A percentile compares a stretch with the other conserved stretches of the same genome.
Evolutionary conservation across 1,140 invertebrate species (phyloP).

Genomic region (Linepithema humile): DNA sequence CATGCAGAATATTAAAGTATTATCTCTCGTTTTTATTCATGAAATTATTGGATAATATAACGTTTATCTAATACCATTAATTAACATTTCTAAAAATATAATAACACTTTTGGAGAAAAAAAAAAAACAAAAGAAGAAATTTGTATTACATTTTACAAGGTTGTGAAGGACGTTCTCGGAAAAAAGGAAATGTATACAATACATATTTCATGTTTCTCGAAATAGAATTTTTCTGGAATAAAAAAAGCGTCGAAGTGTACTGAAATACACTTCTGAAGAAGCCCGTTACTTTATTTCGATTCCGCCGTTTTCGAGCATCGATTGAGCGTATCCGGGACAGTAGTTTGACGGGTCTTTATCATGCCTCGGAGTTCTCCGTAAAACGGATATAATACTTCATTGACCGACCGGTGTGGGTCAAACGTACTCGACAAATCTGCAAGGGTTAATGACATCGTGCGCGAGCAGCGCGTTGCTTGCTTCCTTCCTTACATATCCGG

Average conservation of each 20-base stretch:
- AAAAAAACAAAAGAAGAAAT: no score
- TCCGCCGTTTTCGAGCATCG: constrained; percentile 13
- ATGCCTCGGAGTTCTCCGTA: constrained; percentile 39
- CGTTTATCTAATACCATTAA: neutral
- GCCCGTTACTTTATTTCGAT: neutral
- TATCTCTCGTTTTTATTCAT: neutral
- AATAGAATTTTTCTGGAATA: neutral
- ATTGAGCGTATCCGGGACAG: constrained; percentile 22
- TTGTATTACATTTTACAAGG: no score
- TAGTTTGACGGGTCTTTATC: constrained; percentile 31
- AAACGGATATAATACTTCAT: constrained; percentile 56
- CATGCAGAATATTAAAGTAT: neutral
- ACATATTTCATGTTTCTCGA: neutral
- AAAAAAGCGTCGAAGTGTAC: neutral
- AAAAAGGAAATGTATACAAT: neutral
- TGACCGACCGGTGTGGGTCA: constrained; percentile 7
- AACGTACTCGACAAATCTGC: constrained; percentile 28
- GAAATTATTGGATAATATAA: neutral
- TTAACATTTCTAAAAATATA: neutral
- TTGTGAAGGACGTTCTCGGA: no score
- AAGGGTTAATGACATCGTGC: constrained; percentile 63
- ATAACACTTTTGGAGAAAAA: no score
- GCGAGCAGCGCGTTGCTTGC: neutral
- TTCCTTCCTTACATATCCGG: constrained; percentile 46
- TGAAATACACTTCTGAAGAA: neutral